Base-by-base conservation (phyloP, 2,888 invertebrate species). In the Diloba caeruleocephala region DNA sequence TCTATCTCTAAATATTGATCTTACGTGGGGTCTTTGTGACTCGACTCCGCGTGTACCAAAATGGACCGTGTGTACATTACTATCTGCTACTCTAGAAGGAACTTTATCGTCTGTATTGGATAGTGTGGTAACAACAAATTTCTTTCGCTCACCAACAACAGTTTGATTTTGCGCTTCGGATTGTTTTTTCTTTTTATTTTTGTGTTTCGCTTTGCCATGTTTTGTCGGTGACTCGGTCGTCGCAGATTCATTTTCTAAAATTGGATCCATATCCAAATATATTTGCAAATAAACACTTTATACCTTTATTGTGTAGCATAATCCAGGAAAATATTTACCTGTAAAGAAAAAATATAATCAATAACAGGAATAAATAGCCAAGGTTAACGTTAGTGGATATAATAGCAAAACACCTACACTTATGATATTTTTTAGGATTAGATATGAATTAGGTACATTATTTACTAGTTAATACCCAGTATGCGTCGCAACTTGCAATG, bases 211-310 rank as follows among this genome's bases (percentile, higher is more conserved):
- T 75, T 92, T 93, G 33, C 88, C 91, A 83, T 85, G 85, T 74
- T 89, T 92, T 8, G 77, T 78, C 15, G 88, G 85, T 36, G 90
- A 86, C 46, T 91, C 92, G 33, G 88, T 80, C 37, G 89, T 81
- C 50, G 89, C 88, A 56, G 87, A 82, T 82, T 93, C 93, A 87
- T 92, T 93, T 90, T 93, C 93, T 83, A 93, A 81, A 73, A 93
- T 93, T 67, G 93, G 93, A 85, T 93, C 92, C 93, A 93, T 93
- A 59, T 78, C 80, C 71, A 76, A 77, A 71, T 69, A 57, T 79
- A 69, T 52, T 74, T 73, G 45, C 60, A 63, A 73, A 50, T 65
- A 69, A 78, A 74, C 55, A 56, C 60, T 69, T 74, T 79, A 78
- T 81, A 84, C 80, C 82, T 83, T 78, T 84, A 79, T 71, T 75